phyloP scores from a whole-genome alignment of 1,140 invertebrate species.

The Physella acuta region DNA sequence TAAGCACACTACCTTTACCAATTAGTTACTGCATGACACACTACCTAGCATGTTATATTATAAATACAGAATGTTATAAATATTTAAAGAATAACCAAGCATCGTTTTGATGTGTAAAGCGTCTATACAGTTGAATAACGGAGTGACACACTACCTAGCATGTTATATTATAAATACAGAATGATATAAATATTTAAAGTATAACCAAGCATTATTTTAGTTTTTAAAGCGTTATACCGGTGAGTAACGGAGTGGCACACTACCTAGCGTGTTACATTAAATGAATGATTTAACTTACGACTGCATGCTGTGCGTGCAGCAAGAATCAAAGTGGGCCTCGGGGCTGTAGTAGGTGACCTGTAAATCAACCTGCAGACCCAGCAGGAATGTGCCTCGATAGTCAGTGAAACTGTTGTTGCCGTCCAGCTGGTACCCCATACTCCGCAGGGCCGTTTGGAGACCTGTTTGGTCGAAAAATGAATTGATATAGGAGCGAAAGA shows the following conservation, averaged over 20 bases:
- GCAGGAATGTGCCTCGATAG: conserved; percentile 6
- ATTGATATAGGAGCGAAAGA: no score
- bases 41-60: no score
- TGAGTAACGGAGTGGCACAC: neutral
- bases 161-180: no score
- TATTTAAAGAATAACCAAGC: no score
- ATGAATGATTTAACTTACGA: neutral
- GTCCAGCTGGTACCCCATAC: neutral
- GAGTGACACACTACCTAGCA: no score
- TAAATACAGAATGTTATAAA: no score
- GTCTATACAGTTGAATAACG: no score
- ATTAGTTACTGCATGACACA: no score
- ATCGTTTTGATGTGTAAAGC: no score
- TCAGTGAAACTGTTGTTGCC: neutral
- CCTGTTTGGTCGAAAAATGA: neutral
- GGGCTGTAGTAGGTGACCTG: conserved; percentile 3
- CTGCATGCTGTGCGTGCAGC: conserved; percentile 1
- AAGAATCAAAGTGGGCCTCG: conserved; percentile 16
- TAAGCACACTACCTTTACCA: no score
- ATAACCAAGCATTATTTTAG: neutral
- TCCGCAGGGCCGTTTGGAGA: neutral
- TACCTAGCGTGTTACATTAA: neutral
- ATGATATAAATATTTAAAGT: no score
- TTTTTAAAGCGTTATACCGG: neutral
- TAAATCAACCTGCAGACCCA: neutral